phyloP scores from a whole-genome alignment of 2,888 invertebrate species.

The Meta bourneti region DNA sequence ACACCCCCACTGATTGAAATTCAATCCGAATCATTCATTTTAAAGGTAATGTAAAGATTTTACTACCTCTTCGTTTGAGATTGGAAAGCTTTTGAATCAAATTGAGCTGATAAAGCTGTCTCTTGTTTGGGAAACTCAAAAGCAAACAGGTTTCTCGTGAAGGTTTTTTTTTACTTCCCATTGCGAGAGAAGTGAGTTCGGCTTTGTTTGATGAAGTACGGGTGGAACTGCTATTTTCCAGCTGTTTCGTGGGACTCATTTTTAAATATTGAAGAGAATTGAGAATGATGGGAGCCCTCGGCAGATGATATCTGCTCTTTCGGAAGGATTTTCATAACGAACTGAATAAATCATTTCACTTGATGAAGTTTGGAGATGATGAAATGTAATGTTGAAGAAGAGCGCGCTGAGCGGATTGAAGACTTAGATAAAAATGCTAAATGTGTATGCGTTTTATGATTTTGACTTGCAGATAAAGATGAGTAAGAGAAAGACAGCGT shows the following conservation, averaged over 20 bases:
- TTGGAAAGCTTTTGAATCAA: slow-evolving; percentile 12
- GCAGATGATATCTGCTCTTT: too few species aligned
- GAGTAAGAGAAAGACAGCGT: too few species aligned
- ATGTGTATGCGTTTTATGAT: not conserved
- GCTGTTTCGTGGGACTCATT: not conserved
- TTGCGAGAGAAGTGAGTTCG: not conserved
- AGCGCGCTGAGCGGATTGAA: not conserved
- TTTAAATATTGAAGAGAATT: not conserved
- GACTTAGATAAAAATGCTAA: not conserved
- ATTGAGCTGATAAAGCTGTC: slow-evolving; percentile 22
- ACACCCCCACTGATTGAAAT: slow-evolving; percentile 5
- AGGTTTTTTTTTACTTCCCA: not conserved
- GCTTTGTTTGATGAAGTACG: not conserved
- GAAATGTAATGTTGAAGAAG: not conserved
- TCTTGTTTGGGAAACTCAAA: not conserved
- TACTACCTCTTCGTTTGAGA: not conserved
- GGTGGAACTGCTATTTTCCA: not conserved
- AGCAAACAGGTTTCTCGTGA: not conserved
- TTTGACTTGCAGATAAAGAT: too few species aligned
- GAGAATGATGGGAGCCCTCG: not conserved
- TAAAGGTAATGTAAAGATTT: slow-evolving; percentile 3
- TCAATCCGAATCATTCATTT: slow-evolving; percentile 18
- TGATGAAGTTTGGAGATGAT: not conserved
- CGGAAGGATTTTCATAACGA: not conserved
- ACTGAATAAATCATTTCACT: not conserved